Base-by-base conservation (phyloP, 2,797 vertebrate genomes). In the Thalassophryne amazonica region DNA sequence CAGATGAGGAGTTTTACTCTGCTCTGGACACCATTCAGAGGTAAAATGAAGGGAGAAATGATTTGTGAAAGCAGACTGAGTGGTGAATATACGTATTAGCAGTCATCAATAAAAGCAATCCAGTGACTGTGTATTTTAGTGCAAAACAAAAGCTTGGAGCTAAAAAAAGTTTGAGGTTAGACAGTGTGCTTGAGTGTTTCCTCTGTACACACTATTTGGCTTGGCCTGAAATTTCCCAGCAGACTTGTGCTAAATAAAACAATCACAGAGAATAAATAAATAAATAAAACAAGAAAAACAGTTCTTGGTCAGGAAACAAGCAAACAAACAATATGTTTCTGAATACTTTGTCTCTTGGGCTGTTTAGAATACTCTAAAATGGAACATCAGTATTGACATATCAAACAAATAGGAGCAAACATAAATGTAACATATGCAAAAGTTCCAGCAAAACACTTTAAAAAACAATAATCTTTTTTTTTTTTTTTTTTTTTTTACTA, bases 61-160 rank as follows among this genome's bases (percentile, higher is more conserved):
- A 48, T 65, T 42, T 50, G 38, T 49, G 66, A 61, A 59, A 65
- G 45, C n/a, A 30, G 34, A 67, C 67, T 69, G 41, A 69, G 54
- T 63, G 51, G 50, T 18, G 12, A 32, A 48, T 62, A 10, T n/a
- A n/a, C n/a, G n/a, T 49, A 37, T 62, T 60, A 25, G 40, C 14
- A 5, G 46, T 32, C 37, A 27, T 61, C 56, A 46, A 59, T 55
- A 46, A 46, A 53, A 51, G 36, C 47, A 29, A 68, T 63, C 16
- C 21, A 8, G 20, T 22, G 15, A 16, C 41, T 33, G 15, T 47
- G 34, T 34, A 70, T 71, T 65, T 49, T 21, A 40, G 46, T 31
- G 42, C 1, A 0, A 20, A 43, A 32, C n/a, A 18, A 50, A 43
- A 24, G 15, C 14, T 23, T 23, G 23, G 9, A 1, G 9, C 16